These are phyloP conservation scores for Artemia franciscana DNA, from an alignment of 1,140 invertebrate genomes.

Conservation along the genomic window DNA sequence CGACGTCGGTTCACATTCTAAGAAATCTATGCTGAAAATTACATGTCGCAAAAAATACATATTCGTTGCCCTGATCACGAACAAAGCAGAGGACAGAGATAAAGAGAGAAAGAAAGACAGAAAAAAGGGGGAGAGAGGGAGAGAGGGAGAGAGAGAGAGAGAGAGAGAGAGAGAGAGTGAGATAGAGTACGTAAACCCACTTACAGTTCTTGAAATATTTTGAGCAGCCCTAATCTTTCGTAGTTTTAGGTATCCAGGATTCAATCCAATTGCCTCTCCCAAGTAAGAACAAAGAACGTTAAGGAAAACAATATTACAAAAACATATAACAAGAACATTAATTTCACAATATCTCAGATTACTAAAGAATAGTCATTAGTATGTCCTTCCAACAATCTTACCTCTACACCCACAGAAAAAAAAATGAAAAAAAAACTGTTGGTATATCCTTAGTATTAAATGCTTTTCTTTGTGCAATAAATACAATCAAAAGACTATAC, in stretches of 20 bases:
- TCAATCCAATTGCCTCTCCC: constrained; percentile 76
- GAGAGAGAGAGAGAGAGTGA: background rate
- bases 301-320: too few species aligned
- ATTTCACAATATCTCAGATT: constrained; percentile 23
- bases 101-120: constrained; percentile 8
- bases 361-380: constrained; percentile 18
- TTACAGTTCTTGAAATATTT: constrained; percentile 84
- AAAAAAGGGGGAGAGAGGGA: constrained; percentile 3
- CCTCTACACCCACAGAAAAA: background rate
- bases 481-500: background rate
- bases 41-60: constrained; percentile 13
- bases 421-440: background rate
- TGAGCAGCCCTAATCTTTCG: constrained; percentile 92
- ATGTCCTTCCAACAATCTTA: background rate
- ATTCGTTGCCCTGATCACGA: constrained; percentile 4
- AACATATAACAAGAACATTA: too few species aligned
- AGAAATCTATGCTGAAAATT: too few species aligned
- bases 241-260: constrained; percentile 92
- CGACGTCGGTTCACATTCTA: too few species aligned
- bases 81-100: background rate
- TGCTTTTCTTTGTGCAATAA: too few species aligned
- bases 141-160: constrained; percentile 2
- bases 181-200: constrained; percentile 13
- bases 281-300: constrained; percentile 47
- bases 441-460: too few species aligned